Evolutionary conservation across 2,113 vertebrate species (phyloP).

Genomic region (Hemiscyllium ocellatum): DNA sequence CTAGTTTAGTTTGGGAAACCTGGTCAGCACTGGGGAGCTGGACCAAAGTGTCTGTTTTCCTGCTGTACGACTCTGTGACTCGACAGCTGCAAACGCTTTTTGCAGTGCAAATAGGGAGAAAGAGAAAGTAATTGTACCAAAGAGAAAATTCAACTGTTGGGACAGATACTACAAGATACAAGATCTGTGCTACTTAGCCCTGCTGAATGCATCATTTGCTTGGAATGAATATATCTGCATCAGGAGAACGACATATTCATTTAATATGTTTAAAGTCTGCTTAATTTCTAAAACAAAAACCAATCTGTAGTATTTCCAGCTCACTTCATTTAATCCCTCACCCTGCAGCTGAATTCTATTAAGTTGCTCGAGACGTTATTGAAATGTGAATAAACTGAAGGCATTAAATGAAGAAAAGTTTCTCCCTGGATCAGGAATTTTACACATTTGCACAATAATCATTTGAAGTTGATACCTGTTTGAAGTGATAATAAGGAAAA

Average conservation of each 20-base stretch:
- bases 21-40: too few species aligned
- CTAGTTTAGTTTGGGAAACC: too few species aligned
- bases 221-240: background rate
- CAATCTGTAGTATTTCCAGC: constrained; percentile 9
- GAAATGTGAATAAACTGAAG: background rate
- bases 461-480: background rate
- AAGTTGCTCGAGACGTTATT: background rate
- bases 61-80: too few species aligned
- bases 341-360: background rate
- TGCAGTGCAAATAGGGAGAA: too few species aligned
- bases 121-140: background rate
- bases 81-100: background rate
- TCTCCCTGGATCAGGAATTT: constrained; percentile 22
- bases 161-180: background rate
- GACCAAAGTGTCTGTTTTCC: too few species aligned
- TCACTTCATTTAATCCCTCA: background rate
- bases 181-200: background rate
- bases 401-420: background rate
- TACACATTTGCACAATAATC: too few species aligned
- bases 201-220: background rate
- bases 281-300: background rate
- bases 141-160: background rate
- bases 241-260: background rate
- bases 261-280: background rate
- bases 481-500: background rate